Percentiles rank a stretch among this genome's conserved stretches.
phyloP scores from a whole-genome alignment of 30 jellyfish, hydroid and myxozoan species.

The Hydractinia echinata region DNA sequence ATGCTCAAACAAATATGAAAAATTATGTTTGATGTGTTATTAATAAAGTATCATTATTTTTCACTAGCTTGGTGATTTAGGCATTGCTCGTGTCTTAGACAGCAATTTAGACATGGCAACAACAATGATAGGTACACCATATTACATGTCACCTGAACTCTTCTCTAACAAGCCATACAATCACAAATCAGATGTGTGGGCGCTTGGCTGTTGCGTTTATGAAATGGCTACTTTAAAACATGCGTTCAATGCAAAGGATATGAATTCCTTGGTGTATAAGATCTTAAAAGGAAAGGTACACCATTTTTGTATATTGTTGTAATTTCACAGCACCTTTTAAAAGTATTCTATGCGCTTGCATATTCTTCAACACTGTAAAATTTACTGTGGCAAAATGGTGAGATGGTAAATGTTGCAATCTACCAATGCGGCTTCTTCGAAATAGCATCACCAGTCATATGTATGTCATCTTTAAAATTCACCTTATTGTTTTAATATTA shows the following conservation, averaged over 20 bases:
- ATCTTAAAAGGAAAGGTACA: constrained; percentile 84
- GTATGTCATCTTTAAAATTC: too few species aligned
- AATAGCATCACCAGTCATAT: too few species aligned
- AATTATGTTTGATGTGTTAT: too few species aligned
- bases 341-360: too few species aligned
- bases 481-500: too few species aligned
- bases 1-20: too few species aligned
- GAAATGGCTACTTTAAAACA: constrained; percentile 94
- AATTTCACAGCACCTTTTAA: too few species aligned
- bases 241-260: constrained; percentile 92
- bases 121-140: constrained; percentile 96
- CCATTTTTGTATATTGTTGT: too few species aligned
- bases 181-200: constrained; percentile 96
- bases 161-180: constrained; percentile 96
- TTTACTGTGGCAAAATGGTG: too few species aligned
- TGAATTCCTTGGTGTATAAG: constrained; percentile 91
- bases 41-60: not conserved
- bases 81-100: constrained; percentile 94
- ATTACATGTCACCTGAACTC: constrained; percentile 97
- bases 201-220: constrained; percentile 94
- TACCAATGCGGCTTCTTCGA: too few species aligned
- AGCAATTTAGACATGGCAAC: constrained; percentile 97
- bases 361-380: too few species aligned
- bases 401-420: too few species aligned
- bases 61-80: constrained; percentile 90